phyloP scores from a whole-genome alignment of 2,797 vertebrate species.

The Eutrigla gurnardus region DNA sequence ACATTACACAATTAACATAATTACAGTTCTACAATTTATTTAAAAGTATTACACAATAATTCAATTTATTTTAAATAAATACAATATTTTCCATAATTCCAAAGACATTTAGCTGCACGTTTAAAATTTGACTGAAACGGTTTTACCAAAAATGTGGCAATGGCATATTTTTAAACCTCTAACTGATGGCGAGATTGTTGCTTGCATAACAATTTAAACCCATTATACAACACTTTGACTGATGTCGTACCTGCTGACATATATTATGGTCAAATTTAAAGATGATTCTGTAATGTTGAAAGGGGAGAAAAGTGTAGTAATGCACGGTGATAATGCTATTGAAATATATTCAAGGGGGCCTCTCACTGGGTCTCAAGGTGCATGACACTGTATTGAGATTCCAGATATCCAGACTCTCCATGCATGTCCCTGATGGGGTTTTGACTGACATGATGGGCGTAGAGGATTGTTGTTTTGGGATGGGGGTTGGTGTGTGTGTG shows the following conservation, averaged over 20 bases:
- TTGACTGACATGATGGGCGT: conserved; percentile 82
- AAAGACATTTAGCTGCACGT: neutral
- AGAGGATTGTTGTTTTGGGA: conserved; percentile 80
- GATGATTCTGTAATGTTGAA: conserved; percentile 67
- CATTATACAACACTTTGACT: conserved; percentile 52
- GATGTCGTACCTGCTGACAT: conserved; percentile 55
- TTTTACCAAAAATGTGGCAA: conserved; percentile 25
- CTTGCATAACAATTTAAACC: conserved; percentile 46
- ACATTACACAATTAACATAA: conserved; percentile 43
- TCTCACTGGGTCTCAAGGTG: conserved; percentile 79
- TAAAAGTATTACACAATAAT: conserved; percentile 20
- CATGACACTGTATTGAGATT: conserved; percentile 83
- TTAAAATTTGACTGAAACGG: conserved; percentile 14
- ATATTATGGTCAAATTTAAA: conserved; percentile 69
- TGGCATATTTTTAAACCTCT: conserved; percentile 9
- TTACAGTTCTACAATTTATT: conserved; percentile 16
- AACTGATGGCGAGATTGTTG: neutral
- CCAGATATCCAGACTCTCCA: conserved; percentile 81
- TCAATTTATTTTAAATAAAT: conserved; percentile 16
- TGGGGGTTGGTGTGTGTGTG: conserved; percentile 65
- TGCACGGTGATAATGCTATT: conserved; percentile 79
- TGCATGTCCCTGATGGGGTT: conserved; percentile 82
- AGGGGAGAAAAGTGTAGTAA: conserved; percentile 64
- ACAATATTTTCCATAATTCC: conserved; percentile 48
- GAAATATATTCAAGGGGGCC: conserved; percentile 82